Percentiles rank a stretch among this genome's conserved stretches.
Evolutionary conservation across 64 coral and sea anemone species (phyloP).

Genomic region (Acropora yongei): DNA sequence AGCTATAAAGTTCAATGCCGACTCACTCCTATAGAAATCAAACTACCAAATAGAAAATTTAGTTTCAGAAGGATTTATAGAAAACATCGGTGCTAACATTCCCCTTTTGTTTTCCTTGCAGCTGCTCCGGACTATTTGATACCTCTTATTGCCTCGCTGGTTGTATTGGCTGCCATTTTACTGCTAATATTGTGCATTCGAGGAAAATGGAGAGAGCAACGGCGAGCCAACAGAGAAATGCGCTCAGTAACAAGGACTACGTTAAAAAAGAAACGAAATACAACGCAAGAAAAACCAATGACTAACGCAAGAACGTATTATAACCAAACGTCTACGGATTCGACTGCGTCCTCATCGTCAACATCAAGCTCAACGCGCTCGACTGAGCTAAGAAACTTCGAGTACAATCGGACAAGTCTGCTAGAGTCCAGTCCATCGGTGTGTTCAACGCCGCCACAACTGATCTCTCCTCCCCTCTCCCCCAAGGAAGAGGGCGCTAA

Average conservation of each 20-base stretch:
- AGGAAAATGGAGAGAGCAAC: constrained; percentile 85
- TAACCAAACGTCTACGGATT: constrained; percentile 89
- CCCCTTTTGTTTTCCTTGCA: not conserved
- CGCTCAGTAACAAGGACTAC: constrained; percentile 48
- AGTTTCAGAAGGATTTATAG: no score
- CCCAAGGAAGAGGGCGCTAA: constrained; percentile 88
- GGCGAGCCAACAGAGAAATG: constrained; percentile 58
- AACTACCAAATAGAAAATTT: no score
- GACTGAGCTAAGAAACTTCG: constrained; percentile 92
- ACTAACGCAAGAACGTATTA: constrained; percentile 77
- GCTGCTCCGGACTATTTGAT: constrained; percentile 85
- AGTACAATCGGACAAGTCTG: constrained; percentile 90
- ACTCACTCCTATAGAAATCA: no score
- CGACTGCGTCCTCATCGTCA: constrained; percentile 65
- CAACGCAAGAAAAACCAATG: constrained; percentile 64
- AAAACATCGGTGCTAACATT: no score
- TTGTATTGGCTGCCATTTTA: constrained; percentile 89
- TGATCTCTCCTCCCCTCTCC: constrained; percentile 88
- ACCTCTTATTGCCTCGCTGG: constrained; percentile 87
- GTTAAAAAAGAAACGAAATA: constrained; percentile 75
- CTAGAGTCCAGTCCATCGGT: constrained; percentile 75
- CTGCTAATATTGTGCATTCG: constrained; percentile 88
- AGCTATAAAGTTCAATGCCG: no score
- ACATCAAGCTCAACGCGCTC: constrained; percentile 78
- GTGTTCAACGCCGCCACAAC: constrained; percentile 84